Percentiles rank a stretch among this genome's conserved stretches.
These are phyloP conservation scores for Formica selysi DNA, from an alignment of 1,140 invertebrate species.

Conservation along the genomic window DNA sequence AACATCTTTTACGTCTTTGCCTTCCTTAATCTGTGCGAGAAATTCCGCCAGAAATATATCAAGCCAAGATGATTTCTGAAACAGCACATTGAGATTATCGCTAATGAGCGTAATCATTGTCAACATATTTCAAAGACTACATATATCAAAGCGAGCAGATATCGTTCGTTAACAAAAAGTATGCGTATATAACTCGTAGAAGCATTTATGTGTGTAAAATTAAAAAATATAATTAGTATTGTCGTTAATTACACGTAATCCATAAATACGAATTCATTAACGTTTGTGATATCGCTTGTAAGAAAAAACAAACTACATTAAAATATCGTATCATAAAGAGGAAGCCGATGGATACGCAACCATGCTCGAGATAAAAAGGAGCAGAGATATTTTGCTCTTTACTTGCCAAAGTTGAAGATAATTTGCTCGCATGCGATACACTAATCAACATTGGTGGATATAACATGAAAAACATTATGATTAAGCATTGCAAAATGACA, in stretches of 20 bases:
- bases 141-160: not conserved
- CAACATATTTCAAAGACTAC: not conserved
- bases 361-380: not conserved
- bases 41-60: constrained; percentile 90
- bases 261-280: not conserved
- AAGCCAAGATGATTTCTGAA: constrained; percentile 89
- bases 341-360: not conserved
- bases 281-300: not conserved
- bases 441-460: constrained; percentile 31
- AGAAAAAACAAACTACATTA: constrained; percentile 13
- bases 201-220: not conserved
- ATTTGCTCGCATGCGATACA: constrained; percentile 16
- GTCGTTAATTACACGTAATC: constrained; percentile 16
- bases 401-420: constrained; percentile 28
- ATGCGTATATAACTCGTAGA: not conserved
- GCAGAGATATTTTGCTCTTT: constrained; percentile 19
- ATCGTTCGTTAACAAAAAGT: not conserved
- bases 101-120: not conserved
- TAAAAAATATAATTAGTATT: constrained; percentile 3
- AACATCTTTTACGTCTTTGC: constrained; percentile 87
- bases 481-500: constrained; percentile 22
- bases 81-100: constrained; percentile 73
- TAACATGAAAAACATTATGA: constrained; percentile 7
- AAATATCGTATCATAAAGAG: not conserved
- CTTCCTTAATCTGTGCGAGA: constrained; percentile 88